These are phyloP conservation scores for Nibea albiflora DNA, from an alignment of 2,113 vertebrate genomes.

Conservation along the genomic window DNA sequence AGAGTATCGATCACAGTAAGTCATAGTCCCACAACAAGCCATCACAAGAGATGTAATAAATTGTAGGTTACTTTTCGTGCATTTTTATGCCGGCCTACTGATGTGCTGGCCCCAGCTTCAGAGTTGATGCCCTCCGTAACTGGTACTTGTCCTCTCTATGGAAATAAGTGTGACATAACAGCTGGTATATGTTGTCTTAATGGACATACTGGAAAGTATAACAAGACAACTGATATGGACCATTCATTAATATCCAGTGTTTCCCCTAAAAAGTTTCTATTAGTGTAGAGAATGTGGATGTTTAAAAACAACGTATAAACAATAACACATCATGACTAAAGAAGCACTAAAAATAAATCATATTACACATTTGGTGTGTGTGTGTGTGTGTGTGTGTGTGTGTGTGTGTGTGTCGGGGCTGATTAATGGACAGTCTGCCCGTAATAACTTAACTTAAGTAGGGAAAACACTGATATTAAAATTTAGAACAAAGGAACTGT, in stretches of 20 bases:
- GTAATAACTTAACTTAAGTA: background rate
- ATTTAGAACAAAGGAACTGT: slow-evolving; percentile 1
- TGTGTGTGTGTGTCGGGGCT: background rate
- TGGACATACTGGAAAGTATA: slow-evolving; percentile 22
- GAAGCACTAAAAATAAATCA: no score
- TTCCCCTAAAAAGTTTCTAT: slow-evolving; percentile 20
- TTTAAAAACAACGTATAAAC: background rate
- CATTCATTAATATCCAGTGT: slow-evolving; percentile 44
- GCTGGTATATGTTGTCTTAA: slow-evolving; percentile 50
- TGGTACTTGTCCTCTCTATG: slow-evolving; percentile 80
- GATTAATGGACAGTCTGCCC: background rate
- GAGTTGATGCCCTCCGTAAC: slow-evolving; percentile 71
- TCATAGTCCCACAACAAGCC: slow-evolving; percentile 69
- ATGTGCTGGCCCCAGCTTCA: slow-evolving; percentile 73
- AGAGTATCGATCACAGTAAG: slow-evolving; percentile 48
- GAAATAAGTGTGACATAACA: slow-evolving; percentile 76
- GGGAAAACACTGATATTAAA: slow-evolving; percentile 43
- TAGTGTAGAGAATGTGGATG: background rate
- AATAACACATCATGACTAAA: no score
- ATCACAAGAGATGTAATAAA: slow-evolving; percentile 69
- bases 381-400: background rate
- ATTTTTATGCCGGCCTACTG: slow-evolving; percentile 76
- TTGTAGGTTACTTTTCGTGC: slow-evolving; percentile 80
- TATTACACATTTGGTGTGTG: background rate
- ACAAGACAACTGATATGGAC: slow-evolving; percentile 22